Percentiles rank a stretch among this genome's conserved stretches.
These are phyloP conservation scores for Itoplectis maculator DNA, from an alignment of 2,888 invertebrate genomes.

Conservation along the genomic window DNA sequence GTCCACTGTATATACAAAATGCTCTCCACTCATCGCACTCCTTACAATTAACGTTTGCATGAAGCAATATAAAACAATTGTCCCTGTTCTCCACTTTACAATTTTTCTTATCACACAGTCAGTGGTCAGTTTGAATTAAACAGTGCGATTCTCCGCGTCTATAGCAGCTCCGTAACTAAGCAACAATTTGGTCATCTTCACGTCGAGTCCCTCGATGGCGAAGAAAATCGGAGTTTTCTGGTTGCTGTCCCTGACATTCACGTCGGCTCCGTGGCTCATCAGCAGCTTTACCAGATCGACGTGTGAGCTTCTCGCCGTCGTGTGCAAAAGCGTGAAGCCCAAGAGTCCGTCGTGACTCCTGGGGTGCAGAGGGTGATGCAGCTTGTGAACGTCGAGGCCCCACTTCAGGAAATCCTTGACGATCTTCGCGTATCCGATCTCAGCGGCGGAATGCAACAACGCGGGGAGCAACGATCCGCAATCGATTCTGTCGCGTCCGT, in stretches of 20 bases:
- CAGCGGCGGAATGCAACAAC: not conserved
- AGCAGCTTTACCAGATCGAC: not conserved
- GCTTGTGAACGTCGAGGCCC: not conserved
- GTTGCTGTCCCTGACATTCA: not conserved
- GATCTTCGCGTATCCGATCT: not conserved
- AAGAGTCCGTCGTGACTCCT: not conserved
- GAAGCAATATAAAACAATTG: too few relatives aligned
- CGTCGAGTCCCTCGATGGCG: not conserved
- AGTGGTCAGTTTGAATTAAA: not conserved
- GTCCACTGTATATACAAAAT: too few relatives aligned
- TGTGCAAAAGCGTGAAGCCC: constrained; percentile 10
- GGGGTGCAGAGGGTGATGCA: not conserved
- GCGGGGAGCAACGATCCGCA: not conserved
- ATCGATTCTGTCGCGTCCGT: not conserved
- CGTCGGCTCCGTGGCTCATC: constrained; percentile 1
- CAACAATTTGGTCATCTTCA: constrained; percentile 7
- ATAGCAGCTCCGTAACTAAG: not conserved
- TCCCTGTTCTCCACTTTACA: too few relatives aligned
- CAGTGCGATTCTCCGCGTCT: not conserved
- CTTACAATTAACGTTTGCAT: too few relatives aligned
- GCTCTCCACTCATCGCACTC: too few relatives aligned
- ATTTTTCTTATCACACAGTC: too few relatives aligned
- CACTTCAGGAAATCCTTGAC: constrained; percentile 4
- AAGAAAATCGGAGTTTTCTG: not conserved
- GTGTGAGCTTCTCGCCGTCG: not conserved